Conservation (phyloP, 1,140 invertebrate species). For the Megathymus violae region DNA sequence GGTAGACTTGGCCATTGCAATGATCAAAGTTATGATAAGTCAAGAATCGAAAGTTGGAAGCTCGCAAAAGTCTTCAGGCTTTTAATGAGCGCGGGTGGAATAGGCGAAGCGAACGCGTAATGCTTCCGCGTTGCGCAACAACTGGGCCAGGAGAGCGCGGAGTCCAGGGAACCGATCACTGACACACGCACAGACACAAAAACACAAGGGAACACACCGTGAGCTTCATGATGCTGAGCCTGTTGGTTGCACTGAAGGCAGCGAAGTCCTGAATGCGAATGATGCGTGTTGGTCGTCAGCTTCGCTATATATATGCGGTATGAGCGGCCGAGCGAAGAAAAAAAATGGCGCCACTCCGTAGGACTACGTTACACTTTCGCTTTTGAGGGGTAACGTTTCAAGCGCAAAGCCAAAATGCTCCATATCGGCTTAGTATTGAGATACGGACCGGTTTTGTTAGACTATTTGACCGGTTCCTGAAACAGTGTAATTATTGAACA, state of each 20-base stretch:
- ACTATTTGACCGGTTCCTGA: slow-evolving; percentile 51
- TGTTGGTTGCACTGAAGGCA: slow-evolving; percentile 83
- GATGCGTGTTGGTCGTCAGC: slow-evolving; percentile 71
- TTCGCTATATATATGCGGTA: slow-evolving; percentile 80
- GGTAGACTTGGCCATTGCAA: slow-evolving; percentile 11
- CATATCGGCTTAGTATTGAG: slow-evolving; percentile 56
- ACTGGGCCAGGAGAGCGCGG: slow-evolving; percentile 46
- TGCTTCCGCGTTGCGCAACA: slow-evolving; percentile 59
- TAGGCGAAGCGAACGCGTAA: slow-evolving; percentile 45
- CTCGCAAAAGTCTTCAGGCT: slow-evolving; percentile 37
- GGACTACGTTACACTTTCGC: slow-evolving; percentile 83
- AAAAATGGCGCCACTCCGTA: slow-evolving; percentile 68
- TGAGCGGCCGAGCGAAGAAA: slow-evolving; percentile 78
- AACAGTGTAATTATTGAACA: slow-evolving; percentile 31
- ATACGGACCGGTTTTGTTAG: slow-evolving; percentile 59
- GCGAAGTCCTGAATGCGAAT: slow-evolving; percentile 83
- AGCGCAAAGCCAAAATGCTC: slow-evolving; percentile 61
- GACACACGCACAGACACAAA: slow-evolving; percentile 59
- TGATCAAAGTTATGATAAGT: slow-evolving; percentile 19
- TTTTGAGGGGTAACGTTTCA: slow-evolving; percentile 68
- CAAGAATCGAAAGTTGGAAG: slow-evolving; percentile 40
- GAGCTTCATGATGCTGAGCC: slow-evolving; percentile 82
- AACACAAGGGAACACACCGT: slow-evolving; percentile 71
- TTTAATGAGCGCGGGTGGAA: slow-evolving; percentile 45
- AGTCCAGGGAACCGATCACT: slow-evolving; percentile 54